Percentiles rank a stretch among this genome's conserved stretches.
phyloP scores from a whole-genome alignment of 2,113 vertebrate species.

The Mormyrus iriodes region DNA sequence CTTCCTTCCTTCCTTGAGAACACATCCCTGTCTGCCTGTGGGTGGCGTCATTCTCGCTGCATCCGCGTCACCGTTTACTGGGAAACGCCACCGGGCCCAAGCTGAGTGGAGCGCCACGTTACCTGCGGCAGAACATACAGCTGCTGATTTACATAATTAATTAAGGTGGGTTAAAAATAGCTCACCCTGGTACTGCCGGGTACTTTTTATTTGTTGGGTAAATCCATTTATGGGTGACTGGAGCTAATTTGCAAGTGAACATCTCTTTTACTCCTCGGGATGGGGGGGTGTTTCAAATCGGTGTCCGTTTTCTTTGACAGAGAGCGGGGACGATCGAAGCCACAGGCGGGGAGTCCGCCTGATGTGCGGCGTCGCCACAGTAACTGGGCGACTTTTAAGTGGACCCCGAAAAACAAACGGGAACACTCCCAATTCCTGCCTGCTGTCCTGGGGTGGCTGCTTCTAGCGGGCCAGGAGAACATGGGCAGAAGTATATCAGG shows the following conservation, averaged over 20 bases:
- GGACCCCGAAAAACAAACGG: neutral
- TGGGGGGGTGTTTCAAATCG: neutral
- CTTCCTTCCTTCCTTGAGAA: neutral
- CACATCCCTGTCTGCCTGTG: neutral
- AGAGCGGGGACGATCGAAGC: neutral
- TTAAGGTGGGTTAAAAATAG: neutral
- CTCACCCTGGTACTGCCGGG: neutral
- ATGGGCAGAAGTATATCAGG: neutral
- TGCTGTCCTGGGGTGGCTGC: neutral
- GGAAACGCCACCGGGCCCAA: neutral
- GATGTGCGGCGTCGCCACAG: neutral
- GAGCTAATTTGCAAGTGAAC: neutral
- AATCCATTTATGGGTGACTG: neutral
- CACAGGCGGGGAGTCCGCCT: neutral
- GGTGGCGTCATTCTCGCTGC: neutral
- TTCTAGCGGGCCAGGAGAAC: neutral
- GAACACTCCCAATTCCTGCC: neutral
- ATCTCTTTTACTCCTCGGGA: neutral
- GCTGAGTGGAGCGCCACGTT: neutral
- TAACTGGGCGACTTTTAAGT: neutral
- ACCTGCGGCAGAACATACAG: neutral
- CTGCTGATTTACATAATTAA: conserved; percentile 10
- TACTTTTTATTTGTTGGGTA: neutral
- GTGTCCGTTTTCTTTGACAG: neutral
- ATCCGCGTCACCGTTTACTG: neutral